Conservation (phyloP, 2,113 vertebrate species). For the Falco punctatus region DNA sequence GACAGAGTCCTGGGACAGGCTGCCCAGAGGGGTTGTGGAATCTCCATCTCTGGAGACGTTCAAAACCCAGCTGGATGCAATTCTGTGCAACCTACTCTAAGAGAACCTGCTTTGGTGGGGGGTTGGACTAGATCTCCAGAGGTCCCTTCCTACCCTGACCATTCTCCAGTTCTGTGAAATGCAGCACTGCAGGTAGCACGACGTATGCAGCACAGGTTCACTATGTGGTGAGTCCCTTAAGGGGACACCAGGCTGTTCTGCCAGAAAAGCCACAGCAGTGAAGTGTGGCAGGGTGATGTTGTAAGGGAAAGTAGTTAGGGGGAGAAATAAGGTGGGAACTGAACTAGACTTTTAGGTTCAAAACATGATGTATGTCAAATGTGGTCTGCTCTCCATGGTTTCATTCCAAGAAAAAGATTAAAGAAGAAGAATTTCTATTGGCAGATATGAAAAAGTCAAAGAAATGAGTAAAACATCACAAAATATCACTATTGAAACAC, state of each 20-base stretch:
- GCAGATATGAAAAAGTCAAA: background rate
- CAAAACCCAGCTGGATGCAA: too few relatives aligned
- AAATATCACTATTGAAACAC: too few relatives aligned
- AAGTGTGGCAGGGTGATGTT: background rate
- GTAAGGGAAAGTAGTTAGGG: background rate
- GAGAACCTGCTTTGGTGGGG: too few relatives aligned
- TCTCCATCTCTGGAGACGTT: too few relatives aligned
- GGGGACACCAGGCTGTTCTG: background rate
- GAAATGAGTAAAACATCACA: background rate
- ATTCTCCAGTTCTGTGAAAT: too few relatives aligned
- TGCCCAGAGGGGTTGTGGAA: too few relatives aligned
- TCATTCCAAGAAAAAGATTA: background rate
- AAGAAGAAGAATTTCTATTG: background rate
- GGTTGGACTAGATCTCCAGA: too few relatives aligned
- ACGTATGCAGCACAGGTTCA: too few relatives aligned
- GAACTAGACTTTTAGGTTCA: background rate
- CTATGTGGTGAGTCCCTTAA: background rate
- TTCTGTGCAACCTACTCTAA: too few relatives aligned
- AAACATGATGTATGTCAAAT: background rate
- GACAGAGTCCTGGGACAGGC: too few relatives aligned
- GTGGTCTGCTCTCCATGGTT: background rate
- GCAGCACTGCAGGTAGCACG: background rate
- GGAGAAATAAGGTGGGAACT: background rate
- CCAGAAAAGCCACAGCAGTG: background rate
- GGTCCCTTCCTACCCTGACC: too few relatives aligned